Percentiles rank a stretch among this genome's conserved stretches.
Conservation (phyloP, 2,113 vertebrate genomes). For the Trinectes maculatus region DNA sequence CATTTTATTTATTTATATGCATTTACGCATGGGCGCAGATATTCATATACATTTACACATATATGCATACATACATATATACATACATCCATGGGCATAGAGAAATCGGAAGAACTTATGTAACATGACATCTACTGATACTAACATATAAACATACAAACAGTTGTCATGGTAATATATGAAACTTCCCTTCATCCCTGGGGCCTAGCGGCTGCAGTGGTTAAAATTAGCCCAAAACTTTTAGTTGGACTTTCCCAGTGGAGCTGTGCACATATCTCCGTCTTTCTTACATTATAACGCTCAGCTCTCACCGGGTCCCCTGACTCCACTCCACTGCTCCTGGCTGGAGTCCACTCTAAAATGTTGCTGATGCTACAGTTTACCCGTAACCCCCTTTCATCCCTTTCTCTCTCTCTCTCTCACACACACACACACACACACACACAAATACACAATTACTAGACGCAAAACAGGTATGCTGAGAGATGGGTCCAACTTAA, state of each 20-base stretch:
- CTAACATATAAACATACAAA: neutral
- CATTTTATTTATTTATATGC: neutral
- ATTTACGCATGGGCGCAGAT: neutral
- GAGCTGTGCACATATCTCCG: slow-evolving; percentile 17
- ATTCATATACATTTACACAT: neutral
- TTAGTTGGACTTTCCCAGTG: slow-evolving; percentile 27
- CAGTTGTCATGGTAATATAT: neutral
- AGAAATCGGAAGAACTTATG: neutral
- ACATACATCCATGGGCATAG: too few relatives aligned
- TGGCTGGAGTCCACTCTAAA: slow-evolving; percentile 16
- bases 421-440: slow-evolving; percentile 4
- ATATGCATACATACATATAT: too few relatives aligned
- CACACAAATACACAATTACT: slow-evolving; percentile 7
- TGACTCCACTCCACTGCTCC: slow-evolving; percentile 24
- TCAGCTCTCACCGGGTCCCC: slow-evolving; percentile 22
- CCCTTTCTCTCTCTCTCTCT: neutral
- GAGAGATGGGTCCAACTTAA: slow-evolving; percentile 9
- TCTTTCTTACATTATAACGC: slow-evolving; percentile 30
- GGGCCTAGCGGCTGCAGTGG: neutral
- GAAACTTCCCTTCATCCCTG: neutral
- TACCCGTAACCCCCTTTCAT: slow-evolving; percentile 4
- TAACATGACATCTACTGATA: neutral
- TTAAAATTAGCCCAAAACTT: neutral
- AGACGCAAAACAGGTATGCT: too few relatives aligned
- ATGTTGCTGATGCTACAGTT: slow-evolving; percentile 25